Conservation (phyloP, 1,140 invertebrate genomes). For the Bombus breviceps region DNA sequence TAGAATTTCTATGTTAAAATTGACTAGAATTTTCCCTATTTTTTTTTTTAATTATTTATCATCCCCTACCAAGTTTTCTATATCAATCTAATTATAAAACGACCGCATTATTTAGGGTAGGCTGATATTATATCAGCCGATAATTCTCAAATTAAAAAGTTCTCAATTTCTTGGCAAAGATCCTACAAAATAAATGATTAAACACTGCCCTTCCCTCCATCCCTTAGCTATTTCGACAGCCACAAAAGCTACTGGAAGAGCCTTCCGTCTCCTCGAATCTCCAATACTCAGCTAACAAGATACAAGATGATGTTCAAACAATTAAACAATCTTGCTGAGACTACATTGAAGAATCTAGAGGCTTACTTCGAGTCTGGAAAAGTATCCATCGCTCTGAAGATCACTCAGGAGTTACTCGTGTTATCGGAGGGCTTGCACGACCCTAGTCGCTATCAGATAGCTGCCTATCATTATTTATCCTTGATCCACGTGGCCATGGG, state of each 20-base stretch:
- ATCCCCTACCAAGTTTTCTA: too few species aligned
- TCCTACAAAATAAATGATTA: too few species aligned
- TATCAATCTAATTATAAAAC: too few species aligned
- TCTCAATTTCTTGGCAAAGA: too few species aligned
- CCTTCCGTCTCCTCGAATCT: neutral
- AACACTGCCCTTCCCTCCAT: neutral
- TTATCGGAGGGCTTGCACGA: conserved; percentile 40
- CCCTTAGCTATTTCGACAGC: conserved; percentile 67
- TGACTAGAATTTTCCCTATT: too few species aligned
- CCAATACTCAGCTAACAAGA: conserved; percentile 14
- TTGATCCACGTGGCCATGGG: conserved; percentile 60
- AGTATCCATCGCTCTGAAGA: conserved; percentile 41
- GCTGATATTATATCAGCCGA: too few species aligned
- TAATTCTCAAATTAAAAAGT: too few species aligned
- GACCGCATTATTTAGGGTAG: too few species aligned
- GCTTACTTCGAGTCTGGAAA: conserved; percentile 58
- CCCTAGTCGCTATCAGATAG: conserved; percentile 54
- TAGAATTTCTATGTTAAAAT: too few species aligned
- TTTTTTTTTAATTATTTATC: too few species aligned
- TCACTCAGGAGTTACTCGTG: conserved; percentile 62
- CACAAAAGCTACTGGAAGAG: conserved; percentile 54
- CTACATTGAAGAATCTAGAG: conserved; percentile 57
- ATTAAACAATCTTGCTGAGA: conserved; percentile 42
- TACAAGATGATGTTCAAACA: conserved; percentile 56
- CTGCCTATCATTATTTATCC: conserved; percentile 64